Evolutionary conservation across 2,113 vertebrate genomes (phyloP).

Genomic region (Prunella himalayana): DNA sequence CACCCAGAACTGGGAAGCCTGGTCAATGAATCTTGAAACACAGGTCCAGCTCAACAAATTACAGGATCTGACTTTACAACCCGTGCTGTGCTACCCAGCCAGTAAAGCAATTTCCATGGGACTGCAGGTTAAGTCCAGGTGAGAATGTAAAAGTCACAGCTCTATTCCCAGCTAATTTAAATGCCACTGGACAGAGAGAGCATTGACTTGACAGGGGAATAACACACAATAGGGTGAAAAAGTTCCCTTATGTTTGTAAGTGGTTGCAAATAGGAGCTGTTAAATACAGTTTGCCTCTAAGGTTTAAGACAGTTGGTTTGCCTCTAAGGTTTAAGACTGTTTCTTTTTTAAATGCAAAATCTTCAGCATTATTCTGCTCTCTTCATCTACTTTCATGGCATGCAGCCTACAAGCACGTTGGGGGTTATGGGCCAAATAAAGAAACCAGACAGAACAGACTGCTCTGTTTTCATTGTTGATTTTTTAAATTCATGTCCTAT

Average conservation of each 20-base stretch:
- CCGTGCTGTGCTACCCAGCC: neutral
- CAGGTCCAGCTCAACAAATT: neutral
- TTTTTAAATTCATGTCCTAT: neutral
- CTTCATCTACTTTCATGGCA: neutral
- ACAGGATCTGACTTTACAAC: neutral
- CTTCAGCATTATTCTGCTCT: neutral
- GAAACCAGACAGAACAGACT: neutral
- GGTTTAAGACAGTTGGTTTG: neutral
- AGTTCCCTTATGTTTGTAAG: neutral
- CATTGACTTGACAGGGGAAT: neutral
- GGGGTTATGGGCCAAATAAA: neutral
- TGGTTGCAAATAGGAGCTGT: neutral
- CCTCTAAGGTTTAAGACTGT: neutral
- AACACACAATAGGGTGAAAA: neutral
- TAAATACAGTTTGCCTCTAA: neutral
- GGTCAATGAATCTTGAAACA: neutral
- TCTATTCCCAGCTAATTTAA: neutral
- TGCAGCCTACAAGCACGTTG: neutral
- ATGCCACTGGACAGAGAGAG: neutral
- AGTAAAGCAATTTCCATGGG: neutral
- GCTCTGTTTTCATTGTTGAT: neutral
- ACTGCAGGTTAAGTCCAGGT: neutral
- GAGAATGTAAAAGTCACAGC: neutral
- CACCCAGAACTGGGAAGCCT: neutral
- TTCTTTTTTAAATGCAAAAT: neutral